Evolutionary conservation across 2,797 vertebrate genomes (phyloP).

Genomic region (Acanthurus lineatus): DNA sequence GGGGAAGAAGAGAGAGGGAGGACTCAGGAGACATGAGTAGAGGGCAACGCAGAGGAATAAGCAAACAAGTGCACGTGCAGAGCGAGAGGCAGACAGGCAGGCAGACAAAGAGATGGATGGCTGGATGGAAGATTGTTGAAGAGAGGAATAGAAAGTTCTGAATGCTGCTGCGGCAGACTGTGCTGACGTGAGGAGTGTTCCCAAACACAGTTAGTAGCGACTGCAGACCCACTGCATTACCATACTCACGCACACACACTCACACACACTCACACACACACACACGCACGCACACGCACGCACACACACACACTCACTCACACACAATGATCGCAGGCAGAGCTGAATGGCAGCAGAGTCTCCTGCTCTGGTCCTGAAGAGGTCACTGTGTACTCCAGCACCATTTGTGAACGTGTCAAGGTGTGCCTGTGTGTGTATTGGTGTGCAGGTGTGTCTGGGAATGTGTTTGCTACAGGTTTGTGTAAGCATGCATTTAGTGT

Average conservation of each 20-base stretch:
- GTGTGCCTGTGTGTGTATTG: constrained; percentile 10
- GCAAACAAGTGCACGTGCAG: constrained; percentile 48
- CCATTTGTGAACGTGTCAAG: constrained; percentile 27
- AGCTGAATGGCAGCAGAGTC: constrained; percentile 72
- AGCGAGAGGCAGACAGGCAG: constrained; percentile 40
- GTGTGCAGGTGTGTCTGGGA: not conserved
- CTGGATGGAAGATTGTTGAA: constrained; percentile 67
- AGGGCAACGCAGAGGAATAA: constrained; percentile 40
- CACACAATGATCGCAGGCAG: constrained; percentile 59
- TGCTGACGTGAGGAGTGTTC: constrained; percentile 84
- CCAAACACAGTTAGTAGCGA: constrained; percentile 79
- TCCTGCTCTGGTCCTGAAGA: constrained; percentile 74
- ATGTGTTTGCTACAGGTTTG: constrained; percentile 20
- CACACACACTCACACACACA: constrained; percentile 37
- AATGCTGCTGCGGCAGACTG: constrained; percentile 78
- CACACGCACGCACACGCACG: constrained; percentile 39
- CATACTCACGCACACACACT: constrained; percentile 54
- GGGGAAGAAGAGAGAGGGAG: not conserved
- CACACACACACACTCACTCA: constrained; percentile 28
- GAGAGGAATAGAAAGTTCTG: constrained; percentile 77
- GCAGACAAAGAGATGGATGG: constrained; percentile 69
- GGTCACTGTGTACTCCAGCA: constrained; percentile 73
- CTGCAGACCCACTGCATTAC: constrained; percentile 81
- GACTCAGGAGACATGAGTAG: constrained; percentile 16
- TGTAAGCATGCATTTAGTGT: not conserved